Evolutionary conservation across 2,888 invertebrate genomes (phyloP).

Genomic region (Gordius sp.): DNA sequence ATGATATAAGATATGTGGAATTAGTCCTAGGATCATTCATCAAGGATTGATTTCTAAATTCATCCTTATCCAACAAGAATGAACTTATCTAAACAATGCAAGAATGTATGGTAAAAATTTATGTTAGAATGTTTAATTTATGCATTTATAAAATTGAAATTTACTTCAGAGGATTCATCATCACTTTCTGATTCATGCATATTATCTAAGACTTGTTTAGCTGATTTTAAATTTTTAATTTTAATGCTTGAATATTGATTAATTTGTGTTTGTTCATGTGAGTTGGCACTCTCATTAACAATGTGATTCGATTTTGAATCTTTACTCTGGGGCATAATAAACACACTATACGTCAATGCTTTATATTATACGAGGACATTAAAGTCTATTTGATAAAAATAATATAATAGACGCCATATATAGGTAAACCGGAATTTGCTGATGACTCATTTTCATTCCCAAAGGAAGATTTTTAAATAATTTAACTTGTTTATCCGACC

Average conservation of each 20-base stretch:
- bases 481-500: too few species aligned
- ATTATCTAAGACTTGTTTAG: not conserved
- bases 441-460: too few species aligned
- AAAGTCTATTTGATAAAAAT: not conserved
- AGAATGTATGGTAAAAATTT: too few species aligned
- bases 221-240: slow-evolving; percentile 11
- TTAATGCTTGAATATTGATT: not conserved
- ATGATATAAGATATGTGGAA: too few species aligned
- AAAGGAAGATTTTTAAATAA: too few species aligned
- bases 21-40: too few species aligned
- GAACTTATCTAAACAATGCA: too few species aligned
- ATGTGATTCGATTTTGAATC: slow-evolving; percentile 2
- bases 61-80: too few species aligned
- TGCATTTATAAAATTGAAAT: not conserved
- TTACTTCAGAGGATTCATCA: slow-evolving; percentile 9
- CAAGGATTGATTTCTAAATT: too few species aligned
- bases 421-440: slow-evolving; percentile 12
- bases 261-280: not conserved
- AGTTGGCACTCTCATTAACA: not conserved
- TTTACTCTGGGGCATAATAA: not conserved
- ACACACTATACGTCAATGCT: not conserved
- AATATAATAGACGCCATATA: slow-evolving; percentile 14
- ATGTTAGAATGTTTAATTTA: not conserved
- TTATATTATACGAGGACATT: not conserved
- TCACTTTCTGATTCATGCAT: slow-evolving; percentile 6